Conservation (phyloP, 2,888 invertebrate genomes). For the Ethmia dodecea region DNA sequence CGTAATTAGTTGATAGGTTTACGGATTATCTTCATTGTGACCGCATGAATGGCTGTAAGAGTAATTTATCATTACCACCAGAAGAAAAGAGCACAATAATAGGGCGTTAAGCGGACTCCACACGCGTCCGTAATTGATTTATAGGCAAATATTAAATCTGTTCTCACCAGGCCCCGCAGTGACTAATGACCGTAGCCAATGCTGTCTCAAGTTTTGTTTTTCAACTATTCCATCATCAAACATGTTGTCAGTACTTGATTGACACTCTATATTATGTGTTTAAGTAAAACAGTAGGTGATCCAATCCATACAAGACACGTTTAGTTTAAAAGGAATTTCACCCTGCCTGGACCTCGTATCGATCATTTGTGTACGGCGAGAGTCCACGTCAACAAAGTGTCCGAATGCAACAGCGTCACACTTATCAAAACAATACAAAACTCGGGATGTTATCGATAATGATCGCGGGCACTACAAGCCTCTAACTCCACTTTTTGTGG, state of each 20-base stretch:
- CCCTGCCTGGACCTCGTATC: conserved; percentile 33
- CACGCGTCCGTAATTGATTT: conserved; percentile 66
- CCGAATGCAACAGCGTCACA: conserved; percentile 50
- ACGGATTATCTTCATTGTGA: too few relatives aligned
- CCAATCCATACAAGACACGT: neutral
- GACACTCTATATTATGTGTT: conserved; percentile 25
- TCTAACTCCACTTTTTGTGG: conserved; percentile 71
- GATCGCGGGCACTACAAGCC: conserved; percentile 67
- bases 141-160: conserved; percentile 74
- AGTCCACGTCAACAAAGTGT: conserved; percentile 66
- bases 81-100: conserved; percentile 51
- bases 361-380: conserved; percentile 55
- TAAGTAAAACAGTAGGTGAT: too few relatives aligned
- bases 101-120: conserved; percentile 53
- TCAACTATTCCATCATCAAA: conserved; percentile 44
- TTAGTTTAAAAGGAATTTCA: conserved; percentile 5
- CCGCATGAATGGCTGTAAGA: conserved; percentile 8
- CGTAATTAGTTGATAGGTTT: too few relatives aligned
- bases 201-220: conserved; percentile 54
- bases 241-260: conserved; percentile 46
- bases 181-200: conserved; percentile 57
- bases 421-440: conserved; percentile 77
- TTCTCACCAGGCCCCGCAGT: conserved; percentile 55
- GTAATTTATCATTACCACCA: conserved; percentile 48
- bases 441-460: conserved; percentile 71